Evolutionary conservation across 1,140 invertebrate genomes (phyloP).

Genomic region (Zeugodacus cucurbitae): DNA sequence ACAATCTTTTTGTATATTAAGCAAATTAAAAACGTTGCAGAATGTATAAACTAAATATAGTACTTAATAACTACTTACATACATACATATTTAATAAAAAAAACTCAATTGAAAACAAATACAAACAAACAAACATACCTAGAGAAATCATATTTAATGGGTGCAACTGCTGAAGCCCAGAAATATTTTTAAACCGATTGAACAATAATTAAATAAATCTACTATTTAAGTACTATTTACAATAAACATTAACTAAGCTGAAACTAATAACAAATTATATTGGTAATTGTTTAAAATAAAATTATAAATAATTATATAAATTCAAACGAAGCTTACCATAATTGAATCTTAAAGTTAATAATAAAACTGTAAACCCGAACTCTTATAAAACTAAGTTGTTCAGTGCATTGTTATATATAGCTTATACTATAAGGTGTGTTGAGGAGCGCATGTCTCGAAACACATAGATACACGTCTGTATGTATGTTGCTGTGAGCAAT

Average conservation of each 20-base stretch:
- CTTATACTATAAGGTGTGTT: not conserved
- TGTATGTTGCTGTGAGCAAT: too few relatives aligned
- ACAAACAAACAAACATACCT: not conserved
- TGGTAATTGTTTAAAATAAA: not conserved
- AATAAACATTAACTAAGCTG: not conserved
- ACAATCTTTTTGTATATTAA: not conserved
- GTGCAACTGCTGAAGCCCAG: not conserved
- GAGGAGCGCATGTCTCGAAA: not conserved
- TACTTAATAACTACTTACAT: not conserved
- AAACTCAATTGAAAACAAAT: not conserved
- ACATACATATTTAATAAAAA: not conserved
- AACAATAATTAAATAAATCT: slow-evolving; percentile 22
- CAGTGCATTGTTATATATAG: not conserved
- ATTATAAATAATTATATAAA: not conserved
- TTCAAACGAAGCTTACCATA: not conserved
- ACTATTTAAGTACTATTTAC: slow-evolving; percentile 13
- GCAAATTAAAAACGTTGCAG: not conserved
- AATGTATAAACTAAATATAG: not conserved
- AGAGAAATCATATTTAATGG: not conserved
- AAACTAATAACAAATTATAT: not conserved
- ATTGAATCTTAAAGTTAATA: not conserved
- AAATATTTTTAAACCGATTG: slow-evolving; percentile 25
- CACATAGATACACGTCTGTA: too few relatives aligned
- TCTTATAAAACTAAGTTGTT: not conserved
- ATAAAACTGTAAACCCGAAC: not conserved